Base-by-base conservation (phyloP, 1,140 invertebrate genomes). In the Bombus difficillimus region DNA sequence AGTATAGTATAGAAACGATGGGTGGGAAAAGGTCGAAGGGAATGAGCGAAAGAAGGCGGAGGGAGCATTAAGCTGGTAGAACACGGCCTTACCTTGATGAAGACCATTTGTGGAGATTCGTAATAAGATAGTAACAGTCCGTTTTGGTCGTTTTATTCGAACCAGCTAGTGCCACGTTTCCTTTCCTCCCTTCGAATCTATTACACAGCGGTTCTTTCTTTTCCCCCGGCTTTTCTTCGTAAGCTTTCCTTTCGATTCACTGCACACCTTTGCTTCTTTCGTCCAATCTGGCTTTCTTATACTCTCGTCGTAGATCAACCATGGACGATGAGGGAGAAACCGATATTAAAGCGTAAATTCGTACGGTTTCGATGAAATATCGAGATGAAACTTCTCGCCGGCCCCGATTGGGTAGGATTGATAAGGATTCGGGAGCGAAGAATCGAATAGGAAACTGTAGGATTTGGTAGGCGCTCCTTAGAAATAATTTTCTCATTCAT, bases 31-130 rank as follows among this genome's bases (percentile, higher is more conserved):
- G 62, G 9, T 34, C 73, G 39, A 32, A 53, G 53, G 47, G 64
- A 57, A 83, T 22, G 68, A 41, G 43, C 28, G 28, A n/a, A 43
- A 39, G 66, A 34, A 53, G 73, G 64, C 59, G 81, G 59, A 87
- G 89, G 81, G 71, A 89, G 74, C 69, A 53, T 64, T 81, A 73
- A 71, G 77, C 74, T 73, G 80, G 83, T 89, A 83, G 83, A 89
- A 88, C 83, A 92, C 85, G 83, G 83, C 85, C 75, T 91, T 83
- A 85, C 84, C 88, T 91, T 87, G 90, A 91, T 91, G 89, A 87
- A 87, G 83, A 90, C 91, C 92, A 93, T 93, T 93, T 93, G 91
- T 88, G 87, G 90, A 90, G 91, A 72, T 89, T 86, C 87, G 89
- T 86, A 87, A 87, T 90, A 90, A 92, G 92, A 93, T 93, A 93